Base-by-base conservation (phyloP, 1,140 invertebrate genomes). In the Tetranychus cinnabarinus region DNA sequence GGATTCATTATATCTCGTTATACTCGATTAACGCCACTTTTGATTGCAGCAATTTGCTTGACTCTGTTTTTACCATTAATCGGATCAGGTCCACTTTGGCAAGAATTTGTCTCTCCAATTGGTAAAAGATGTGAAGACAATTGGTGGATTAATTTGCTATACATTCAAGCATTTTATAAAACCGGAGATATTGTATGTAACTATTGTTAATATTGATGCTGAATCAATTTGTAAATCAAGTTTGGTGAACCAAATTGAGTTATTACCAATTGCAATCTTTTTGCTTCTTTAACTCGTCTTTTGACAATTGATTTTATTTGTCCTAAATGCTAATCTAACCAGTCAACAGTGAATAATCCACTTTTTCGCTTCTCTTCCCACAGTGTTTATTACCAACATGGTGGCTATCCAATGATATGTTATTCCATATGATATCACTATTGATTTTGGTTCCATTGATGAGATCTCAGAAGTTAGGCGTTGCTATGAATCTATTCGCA, bases 81-180 rank as follows among this genome's bases (percentile, higher is more conserved):
- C 1, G 59, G 62, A 2, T 54, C 54, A 10, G 66, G 66, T 8
- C 66, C 66, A 2, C 23, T 62, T 1, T 67, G 65, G 65, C 52
- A 61, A 8, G 62, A 63, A 39, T 59, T 56, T 10, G 37, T 64
- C 33, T 3, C 62, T 7, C 55, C 55, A 12, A 45, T 66, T 0
- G 58, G 64, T 2, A 57, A 66, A 31, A 61, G 54, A 4, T 69
- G 68, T 35, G 37, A 59, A 48, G 62, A 61, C 6, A 63, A 65
- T 46, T 69, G 67, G 67, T 69, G 68, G 68, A 45, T 62, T 4
- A 69, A 67, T 52, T 52, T 66, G n/a, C 15, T 69, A 12, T 69
- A 60, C 55, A 31, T 65, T 12, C 58, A 65, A 42, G 54, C 61
- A 34, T 60, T 46, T 55, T 34, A 65, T 6, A 55, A 64, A 42